Conservation (phyloP, 1,140 invertebrate genomes). For the Littorina saxatilis region DNA sequence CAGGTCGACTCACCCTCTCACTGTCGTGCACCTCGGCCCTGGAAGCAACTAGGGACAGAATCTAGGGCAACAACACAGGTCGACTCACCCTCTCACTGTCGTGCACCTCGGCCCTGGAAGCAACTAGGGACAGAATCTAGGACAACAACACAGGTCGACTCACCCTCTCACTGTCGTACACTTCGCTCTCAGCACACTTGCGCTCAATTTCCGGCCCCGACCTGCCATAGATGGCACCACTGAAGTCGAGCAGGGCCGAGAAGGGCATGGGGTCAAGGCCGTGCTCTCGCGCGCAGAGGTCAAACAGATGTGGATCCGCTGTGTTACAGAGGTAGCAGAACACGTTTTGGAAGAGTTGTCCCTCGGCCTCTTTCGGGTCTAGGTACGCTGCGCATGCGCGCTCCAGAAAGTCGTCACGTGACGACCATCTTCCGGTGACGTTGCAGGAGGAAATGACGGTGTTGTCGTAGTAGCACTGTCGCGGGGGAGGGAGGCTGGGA, state of each 20-base stretch:
- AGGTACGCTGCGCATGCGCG: conserved; percentile 37
- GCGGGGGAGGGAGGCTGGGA: conserved; percentile 4
- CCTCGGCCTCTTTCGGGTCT: conserved; percentile 17
- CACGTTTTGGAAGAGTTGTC: conserved; percentile 23
- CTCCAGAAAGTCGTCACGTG: conserved; percentile 32
- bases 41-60: too few species aligned
- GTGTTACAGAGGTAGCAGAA: conserved; percentile 47
- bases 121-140: too few species aligned
- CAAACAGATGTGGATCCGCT: conserved; percentile 19
- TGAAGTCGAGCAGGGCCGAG: conserved; percentile 42
- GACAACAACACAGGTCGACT: neutral
- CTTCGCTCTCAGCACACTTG: conserved; percentile 1
- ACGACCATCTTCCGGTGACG: conserved; percentile 41
- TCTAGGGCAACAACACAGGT: too few species aligned
- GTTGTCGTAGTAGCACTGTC: conserved; percentile 30
- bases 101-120: too few species aligned
- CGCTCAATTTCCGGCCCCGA: neutral
- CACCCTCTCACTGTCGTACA: conserved; percentile 35
- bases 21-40: too few species aligned
- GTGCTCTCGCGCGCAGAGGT: conserved; percentile 4
- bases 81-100: too few species aligned
- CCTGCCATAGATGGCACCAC: conserved; percentile 9
- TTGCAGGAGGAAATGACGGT: conserved; percentile 40
- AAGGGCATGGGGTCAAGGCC: conserved; percentile 18
- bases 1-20: too few species aligned